These are phyloP conservation scores for Diabrotica virgifera DNA, from an alignment of 1,140 invertebrate genomes.

Conservation along the genomic window DNA sequence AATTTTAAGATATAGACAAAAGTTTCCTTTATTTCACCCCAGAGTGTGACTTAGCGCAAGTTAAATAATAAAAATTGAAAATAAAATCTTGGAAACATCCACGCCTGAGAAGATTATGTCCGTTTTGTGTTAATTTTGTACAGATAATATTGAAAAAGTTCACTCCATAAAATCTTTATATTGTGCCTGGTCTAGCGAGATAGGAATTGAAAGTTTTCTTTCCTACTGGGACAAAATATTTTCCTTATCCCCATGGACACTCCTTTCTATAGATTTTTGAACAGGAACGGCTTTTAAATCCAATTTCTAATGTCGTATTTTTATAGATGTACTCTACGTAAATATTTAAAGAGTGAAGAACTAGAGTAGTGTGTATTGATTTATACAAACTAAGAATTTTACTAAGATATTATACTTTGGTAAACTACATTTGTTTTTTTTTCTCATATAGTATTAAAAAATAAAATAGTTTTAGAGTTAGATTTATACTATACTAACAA, in stretches of 20 bases:
- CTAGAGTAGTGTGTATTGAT: too few relatives aligned
- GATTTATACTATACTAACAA: too few relatives aligned
- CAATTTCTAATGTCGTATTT: too few relatives aligned
- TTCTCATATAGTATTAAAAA: not conserved
- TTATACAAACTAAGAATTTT: too few relatives aligned
- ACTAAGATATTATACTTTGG: too few relatives aligned
- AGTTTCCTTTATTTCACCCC: not conserved
- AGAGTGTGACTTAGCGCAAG: not conserved
- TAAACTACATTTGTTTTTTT: too few relatives aligned
- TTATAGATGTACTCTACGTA: too few relatives aligned
- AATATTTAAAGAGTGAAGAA: too few relatives aligned
- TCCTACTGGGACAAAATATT: constrained; percentile 37
- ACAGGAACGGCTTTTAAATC: constrained; percentile 15
- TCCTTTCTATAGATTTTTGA: constrained; percentile 39
- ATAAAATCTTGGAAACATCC: not conserved
- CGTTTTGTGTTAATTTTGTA: constrained; percentile 16
- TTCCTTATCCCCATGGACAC: constrained; percentile 40
- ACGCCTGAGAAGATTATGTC: not conserved
- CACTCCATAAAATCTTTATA: constrained; percentile 37
- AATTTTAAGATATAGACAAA: not conserved
- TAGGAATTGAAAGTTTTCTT: constrained; percentile 39
- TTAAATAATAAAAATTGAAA: constrained; percentile 1
- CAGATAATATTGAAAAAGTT: constrained; percentile 37
- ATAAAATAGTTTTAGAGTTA: too few relatives aligned
- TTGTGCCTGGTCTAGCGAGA: constrained; percentile 35